phyloP scores from a whole-genome alignment of 2,888 invertebrate genomes.

The Laspeyria flexula region DNA sequence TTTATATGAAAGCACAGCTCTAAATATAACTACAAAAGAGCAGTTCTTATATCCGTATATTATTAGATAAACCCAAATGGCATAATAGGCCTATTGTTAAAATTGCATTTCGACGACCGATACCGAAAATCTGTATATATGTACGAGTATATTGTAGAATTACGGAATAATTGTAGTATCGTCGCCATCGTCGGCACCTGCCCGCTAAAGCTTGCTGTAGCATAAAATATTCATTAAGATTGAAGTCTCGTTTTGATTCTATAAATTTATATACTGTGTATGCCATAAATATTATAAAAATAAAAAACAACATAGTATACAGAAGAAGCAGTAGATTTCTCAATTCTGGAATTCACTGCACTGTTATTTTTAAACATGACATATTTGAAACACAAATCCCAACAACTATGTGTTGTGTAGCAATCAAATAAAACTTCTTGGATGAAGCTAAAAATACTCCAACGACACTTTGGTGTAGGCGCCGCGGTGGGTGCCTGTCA shows the following conservation, averaged over 20 bases:
- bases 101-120: too few relatives aligned
- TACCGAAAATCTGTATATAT: too few relatives aligned
- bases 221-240: neutral
- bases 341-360: conserved; percentile 28
- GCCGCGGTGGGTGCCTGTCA: conserved; percentile 19
- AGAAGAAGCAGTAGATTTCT: conserved; percentile 21
- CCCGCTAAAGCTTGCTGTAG: too few relatives aligned
- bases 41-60: neutral
- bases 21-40: neutral
- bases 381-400: conserved; percentile 45
- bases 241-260: conserved; percentile 1
- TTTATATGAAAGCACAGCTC: neutral
- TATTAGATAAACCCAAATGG: too few relatives aligned
- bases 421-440: conserved; percentile 49
- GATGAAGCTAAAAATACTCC: conserved; percentile 47
- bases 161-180: too few relatives aligned
- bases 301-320: neutral
- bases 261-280: conserved; percentile 21
- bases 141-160: too few relatives aligned
- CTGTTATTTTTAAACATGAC: conserved; percentile 47
- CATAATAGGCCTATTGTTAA: too few relatives aligned
- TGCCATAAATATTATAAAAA: neutral
- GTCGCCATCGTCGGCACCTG: too few relatives aligned
- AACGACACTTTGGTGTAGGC: conserved; percentile 47
- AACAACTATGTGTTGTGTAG: conserved; percentile 41